These are phyloP conservation scores for Melanotaenia nigrans DNA, from an alignment of 2,797 vertebrate species.

Conservation along the genomic window DNA sequence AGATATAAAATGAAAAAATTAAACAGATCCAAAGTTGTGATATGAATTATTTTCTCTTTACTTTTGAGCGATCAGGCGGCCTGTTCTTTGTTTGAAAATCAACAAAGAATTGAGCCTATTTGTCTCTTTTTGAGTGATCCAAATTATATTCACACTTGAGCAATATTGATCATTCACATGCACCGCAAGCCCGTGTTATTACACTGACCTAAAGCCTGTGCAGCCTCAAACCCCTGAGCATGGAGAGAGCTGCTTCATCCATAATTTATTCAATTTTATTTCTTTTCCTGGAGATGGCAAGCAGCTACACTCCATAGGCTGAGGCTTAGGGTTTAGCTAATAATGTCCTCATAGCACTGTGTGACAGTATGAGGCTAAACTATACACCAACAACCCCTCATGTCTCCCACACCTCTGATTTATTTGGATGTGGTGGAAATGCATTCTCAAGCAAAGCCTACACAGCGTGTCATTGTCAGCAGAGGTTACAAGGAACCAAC, in stretches of 20 bases:
- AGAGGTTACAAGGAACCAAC: conserved; percentile 36
- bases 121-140: conserved; percentile 1
- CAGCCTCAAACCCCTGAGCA: conserved; percentile 6
- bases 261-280: conserved; percentile 32
- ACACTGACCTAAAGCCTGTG: conserved; percentile 2
- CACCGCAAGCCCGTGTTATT: conserved; percentile 9
- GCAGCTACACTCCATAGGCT: conserved; percentile 19
- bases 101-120: not conserved
- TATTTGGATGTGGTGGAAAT: conserved; percentile 42
- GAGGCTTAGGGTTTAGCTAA: conserved; percentile 39
- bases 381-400: conserved; percentile 27
- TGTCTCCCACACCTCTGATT: conserved; percentile 27
- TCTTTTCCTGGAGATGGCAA: conserved; percentile 9
- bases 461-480: conserved; percentile 33
- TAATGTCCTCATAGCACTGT: conserved; percentile 47
- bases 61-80: not conserved
- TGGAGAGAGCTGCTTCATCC: conserved; percentile 10
- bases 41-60: not conserved
- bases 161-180: not conserved
- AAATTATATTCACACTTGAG: conserved; percentile 27
- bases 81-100: conserved; percentile 9
- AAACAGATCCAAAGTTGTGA: not conserved
- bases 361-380: conserved; percentile 66
- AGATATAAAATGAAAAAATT: not conserved
- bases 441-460: conserved; percentile 28